Base-by-base conservation (phyloP, 92 coral and sea anemone species). In the Anthopleura xanthogrammica region DNA sequence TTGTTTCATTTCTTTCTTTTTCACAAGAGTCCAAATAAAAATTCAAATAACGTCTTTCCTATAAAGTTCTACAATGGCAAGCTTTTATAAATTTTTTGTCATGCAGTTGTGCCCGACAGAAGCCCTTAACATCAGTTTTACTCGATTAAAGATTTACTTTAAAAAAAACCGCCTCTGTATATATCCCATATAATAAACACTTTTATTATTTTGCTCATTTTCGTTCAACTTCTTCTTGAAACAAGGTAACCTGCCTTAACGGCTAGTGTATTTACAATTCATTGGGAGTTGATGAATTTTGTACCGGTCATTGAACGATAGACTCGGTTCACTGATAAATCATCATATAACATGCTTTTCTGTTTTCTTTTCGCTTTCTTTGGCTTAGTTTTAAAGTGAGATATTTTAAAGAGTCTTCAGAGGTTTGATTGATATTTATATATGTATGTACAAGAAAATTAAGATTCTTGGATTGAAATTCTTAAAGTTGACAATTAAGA, bases 171-270 rank as follows among this genome's bases (percentile, higher is more conserved):
- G 42, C 40, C 42, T 75, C 78, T 75, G 9, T 46, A 54, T 54
- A 13, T 54, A 43, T 75, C 78, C 78, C 78, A 43, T 41, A 75
- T 42, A 29, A 29, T 29, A 75, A 75, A 75, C 78, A 75, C 58
- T 75, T 75, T 75, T 75, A 43, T 75, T 75, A 42, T 75, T 16
- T 75, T 57, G 78, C 52, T 75, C 78, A 22, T 75, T 41, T 75
- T 75, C 14, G 55, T 75, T 75, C 78, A 75, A 75, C 55, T 2
- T 43, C 78, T 42, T 42, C 57, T 40, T 75, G 16, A 22, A 68
- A 68, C 16, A 23, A 24, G 11, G 70, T 13, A 36, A 75, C 54
- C 57, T 75, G 78, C 24, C 78, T 75, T 75, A 16, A 43, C 78
- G 36, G 57, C 13, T 50, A 75, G 58, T 75, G 36, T 75, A 75